Evolutionary conservation across 35 echinoderm and acorn worm species (phyloP).

Genomic region (Nesometra sesokonis): DNA sequence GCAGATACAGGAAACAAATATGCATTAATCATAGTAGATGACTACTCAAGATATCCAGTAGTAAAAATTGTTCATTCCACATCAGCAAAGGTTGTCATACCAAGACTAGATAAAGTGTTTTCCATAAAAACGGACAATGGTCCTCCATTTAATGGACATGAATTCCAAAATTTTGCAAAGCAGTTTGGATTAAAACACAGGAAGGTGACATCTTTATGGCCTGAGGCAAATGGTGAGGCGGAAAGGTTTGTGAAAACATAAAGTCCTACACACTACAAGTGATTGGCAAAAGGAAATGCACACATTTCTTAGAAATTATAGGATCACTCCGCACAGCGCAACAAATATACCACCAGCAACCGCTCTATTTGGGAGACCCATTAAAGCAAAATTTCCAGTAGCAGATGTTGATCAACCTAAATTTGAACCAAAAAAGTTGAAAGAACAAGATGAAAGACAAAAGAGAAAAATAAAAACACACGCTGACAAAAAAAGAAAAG

Average conservation of each 20-base stretch:
- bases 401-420: neutral
- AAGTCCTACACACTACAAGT: conserved; percentile 35
- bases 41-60: conserved; percentile 47
- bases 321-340: conserved; percentile 53
- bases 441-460: neutral
- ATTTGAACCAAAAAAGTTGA: neutral
- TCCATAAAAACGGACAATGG: conserved; percentile 44
- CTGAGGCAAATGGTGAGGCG: conserved; percentile 56
- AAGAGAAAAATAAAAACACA: neutral
- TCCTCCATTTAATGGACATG: conserved; percentile 51
- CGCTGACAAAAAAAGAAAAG: neutral
- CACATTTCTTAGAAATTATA: conserved; percentile 58
- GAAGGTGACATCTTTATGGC: conserved; percentile 56
- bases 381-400: conserved; percentile 23
- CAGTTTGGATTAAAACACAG: no score
- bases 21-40: conserved; percentile 7
- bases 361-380: conserved; percentile 18
- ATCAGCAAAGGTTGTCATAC: conserved; percentile 41
- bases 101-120: conserved; percentile 53
- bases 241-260: conserved; percentile 63
- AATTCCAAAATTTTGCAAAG: conserved; percentile 35
- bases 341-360: conserved; percentile 47
- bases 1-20: neutral
- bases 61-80: conserved; percentile 61
- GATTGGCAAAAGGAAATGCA: conserved; percentile 61